Evolutionary conservation across 2,797 vertebrate genomes (phyloP), one percentile per base, ranked within the genome.

Genomic region (Distichodus sexfasciatus): DNA sequence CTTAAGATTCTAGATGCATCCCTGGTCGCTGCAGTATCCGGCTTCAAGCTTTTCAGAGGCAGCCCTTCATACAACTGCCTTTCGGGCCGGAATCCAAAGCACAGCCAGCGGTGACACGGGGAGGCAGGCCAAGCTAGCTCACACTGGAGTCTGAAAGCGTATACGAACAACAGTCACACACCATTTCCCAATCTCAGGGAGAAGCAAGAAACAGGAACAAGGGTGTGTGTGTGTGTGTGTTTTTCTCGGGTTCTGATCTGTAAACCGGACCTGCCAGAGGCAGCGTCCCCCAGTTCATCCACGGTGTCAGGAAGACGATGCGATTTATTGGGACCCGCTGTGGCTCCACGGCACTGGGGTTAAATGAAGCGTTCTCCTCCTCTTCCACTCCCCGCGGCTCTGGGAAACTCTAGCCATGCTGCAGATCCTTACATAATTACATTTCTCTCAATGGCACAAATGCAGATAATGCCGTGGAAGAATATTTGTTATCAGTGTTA

Each of bases 111-210:
- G 62, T 43, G 66, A 55, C 15, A 24, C n/a, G 15, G 47, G 54
- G 55, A 54, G 61, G 60, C 23, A n/a, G 40, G 15, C 8, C 12
- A 57, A 48, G 65, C 55, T 44, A 59, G 74, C 66, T 43, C 55
- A 69, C 57, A 66, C 50, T 65, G 40, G n/a, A 69, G 74, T 71
- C 71, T 71, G 51, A 71, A 74, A 66, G 65, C 70, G 70, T 72
- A 68, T 77, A 76, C 69, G 80, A 79, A 73, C 76, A 80, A 70
- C 76, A 82, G 76, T 81, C 78, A 81, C 64, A 77, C 74, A 80
- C 81, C 64, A 77, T 84, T 82, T 86, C 81, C 79, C 71, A 57
- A 44, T 75, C 70, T 78, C 47, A 66, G 73, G 48, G 66, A 76
- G 59, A 61, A 46, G 59, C 17, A 26, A 33, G 19, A 62, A 62